A percentile compares a stretch with the other conserved stretches of the same genome.
Conservation (phyloP, 2,888 invertebrate genomes). For the Polyommatus iphigenia region DNA sequence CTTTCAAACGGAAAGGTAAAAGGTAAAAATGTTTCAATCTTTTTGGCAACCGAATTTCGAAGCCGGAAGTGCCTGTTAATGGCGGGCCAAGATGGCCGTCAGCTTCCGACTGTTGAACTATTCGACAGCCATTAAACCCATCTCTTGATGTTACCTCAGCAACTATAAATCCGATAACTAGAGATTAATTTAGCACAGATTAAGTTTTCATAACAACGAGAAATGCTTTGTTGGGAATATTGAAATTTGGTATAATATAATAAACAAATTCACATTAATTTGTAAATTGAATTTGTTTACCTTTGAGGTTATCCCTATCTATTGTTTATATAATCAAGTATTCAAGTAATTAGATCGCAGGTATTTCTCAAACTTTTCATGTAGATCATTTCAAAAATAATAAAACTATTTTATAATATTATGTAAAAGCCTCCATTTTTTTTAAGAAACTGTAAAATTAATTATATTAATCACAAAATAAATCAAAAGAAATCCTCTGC, state of each 20-base stretch:
- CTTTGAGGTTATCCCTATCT: background rate
- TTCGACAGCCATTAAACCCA: slow-evolving; percentile 21
- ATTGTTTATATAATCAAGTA: background rate
- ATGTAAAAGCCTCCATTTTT: no score
- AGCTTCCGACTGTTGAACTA: slow-evolving; percentile 31
- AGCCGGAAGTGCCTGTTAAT: slow-evolving; percentile 32
- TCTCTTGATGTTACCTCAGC: slow-evolving; percentile 14
- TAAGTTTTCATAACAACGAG: background rate
- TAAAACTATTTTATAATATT: no score
- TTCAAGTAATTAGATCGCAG: background rate
- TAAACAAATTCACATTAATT: background rate
- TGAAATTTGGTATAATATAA: background rate
- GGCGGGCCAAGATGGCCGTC: slow-evolving; percentile 32
- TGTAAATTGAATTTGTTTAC: background rate
- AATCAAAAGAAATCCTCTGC: background rate
- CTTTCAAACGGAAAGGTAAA: background rate
- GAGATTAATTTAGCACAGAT: background rate
- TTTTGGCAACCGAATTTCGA: slow-evolving; percentile 8
- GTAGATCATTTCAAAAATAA: no score
- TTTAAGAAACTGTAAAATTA: no score
- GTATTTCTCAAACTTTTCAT: background rate
- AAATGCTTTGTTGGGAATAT: background rate
- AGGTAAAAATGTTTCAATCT: background rate
- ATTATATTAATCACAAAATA: background rate
- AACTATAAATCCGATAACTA: slow-evolving; percentile 6